Evolutionary conservation across 1,140 invertebrate genomes (phyloP).

Genomic region (Neodiprion virginianus): DNA sequence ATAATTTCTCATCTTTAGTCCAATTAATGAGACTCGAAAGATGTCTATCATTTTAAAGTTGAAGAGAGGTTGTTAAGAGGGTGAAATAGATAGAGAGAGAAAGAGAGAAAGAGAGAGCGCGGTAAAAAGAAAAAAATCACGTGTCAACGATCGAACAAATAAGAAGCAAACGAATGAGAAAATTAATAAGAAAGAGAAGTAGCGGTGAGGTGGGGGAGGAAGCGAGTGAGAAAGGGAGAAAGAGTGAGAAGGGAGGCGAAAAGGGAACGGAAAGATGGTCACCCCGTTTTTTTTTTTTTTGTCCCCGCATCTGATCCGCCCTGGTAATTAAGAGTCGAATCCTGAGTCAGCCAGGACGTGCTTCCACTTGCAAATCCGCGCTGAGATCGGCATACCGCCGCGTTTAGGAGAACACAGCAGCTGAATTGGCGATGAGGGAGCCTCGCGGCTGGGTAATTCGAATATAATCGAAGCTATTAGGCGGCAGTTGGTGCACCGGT

Average conservation of each 20-base stretch:
- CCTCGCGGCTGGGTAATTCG: background rate
- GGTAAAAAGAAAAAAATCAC: no score
- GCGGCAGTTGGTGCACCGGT: background rate
- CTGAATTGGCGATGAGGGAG: background rate
- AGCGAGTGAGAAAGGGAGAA: no score
- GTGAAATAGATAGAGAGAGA: no score
- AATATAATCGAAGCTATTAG: constrained; percentile 1
- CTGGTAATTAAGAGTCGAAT: constrained; percentile 3
- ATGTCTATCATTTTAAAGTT: no score
- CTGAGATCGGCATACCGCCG: background rate
- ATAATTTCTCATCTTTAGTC: no score
- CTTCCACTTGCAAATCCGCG: constrained; percentile 1
- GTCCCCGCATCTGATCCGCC: background rate
- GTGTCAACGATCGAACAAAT: no score
- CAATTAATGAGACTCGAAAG: no score
- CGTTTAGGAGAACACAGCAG: background rate
- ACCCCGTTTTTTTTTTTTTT: no score
- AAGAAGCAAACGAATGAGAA: background rate
- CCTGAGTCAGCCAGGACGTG: background rate
- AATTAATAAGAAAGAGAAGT: background rate
- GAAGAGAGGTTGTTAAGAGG: no score
- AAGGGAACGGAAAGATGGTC: no score
- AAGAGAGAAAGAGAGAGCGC: no score
- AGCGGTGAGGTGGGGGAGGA: background rate
- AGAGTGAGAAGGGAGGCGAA: no score